A percentile compares a stretch with the other conserved stretches of the same genome.
Conservation (phyloP, 2,888 invertebrate genomes). For the Acronicta leporina region DNA sequence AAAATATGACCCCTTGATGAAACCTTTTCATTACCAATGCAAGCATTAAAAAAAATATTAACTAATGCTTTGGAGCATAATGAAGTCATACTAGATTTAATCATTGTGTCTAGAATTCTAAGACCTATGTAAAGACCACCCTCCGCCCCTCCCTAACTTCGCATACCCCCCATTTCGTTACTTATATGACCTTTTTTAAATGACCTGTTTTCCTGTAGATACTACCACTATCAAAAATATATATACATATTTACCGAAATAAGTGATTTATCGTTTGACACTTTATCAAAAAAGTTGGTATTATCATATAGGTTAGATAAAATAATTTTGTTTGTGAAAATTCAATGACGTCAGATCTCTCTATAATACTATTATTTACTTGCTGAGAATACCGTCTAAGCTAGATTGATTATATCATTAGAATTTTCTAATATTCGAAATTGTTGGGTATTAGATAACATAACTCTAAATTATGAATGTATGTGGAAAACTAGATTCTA, state of each 20-base stretch:
- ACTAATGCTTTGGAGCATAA: not conserved
- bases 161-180: too few species aligned
- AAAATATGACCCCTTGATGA: too few species aligned
- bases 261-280: not conserved
- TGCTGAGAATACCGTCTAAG: conserved; percentile 20
- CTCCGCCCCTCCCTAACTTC: too few species aligned
- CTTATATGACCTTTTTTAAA: too few species aligned
- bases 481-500: too few species aligned
- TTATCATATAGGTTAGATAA: not conserved
- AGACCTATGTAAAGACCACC: not conserved
- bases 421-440: conserved; percentile 30
- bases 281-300: not conserved
- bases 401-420: not conserved
- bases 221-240: too few species aligned
- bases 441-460: conserved; percentile 10
- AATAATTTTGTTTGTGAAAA: conserved; percentile 1
- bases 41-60: too few species aligned
- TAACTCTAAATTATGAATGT: not conserved
- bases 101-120: not conserved
- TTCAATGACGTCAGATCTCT: conserved; percentile 63
- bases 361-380: conserved; percentile 61
- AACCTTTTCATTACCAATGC: too few species aligned
- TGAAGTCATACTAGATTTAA: not conserved
- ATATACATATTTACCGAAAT: not conserved
- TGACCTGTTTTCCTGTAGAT: too few species aligned